Conservation (phyloP, 2,113 vertebrate species). For the Xenopus laevis region DNA sequence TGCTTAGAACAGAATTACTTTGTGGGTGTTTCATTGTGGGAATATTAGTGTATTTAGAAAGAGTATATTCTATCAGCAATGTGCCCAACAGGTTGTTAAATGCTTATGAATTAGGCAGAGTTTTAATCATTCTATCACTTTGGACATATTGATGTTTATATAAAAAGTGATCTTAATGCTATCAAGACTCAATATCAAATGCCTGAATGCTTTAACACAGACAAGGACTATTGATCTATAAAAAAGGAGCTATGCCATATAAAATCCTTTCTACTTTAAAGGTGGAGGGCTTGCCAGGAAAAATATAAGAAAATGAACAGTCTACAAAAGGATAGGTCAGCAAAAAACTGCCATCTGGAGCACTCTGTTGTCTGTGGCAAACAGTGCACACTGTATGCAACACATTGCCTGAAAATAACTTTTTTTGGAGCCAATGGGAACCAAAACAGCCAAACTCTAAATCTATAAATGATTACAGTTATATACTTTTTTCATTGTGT, state of each 20-base stretch:
- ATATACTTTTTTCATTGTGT: too few species aligned
- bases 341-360: conserved; percentile 2
- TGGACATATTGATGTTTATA: conserved; percentile 24
- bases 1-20: background rate
- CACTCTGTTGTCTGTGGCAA: too few species aligned
- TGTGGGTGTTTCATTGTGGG: conserved; percentile 16
- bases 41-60: background rate
- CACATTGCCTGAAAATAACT: too few species aligned
- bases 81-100: background rate
- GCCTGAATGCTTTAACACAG: conserved; percentile 28
- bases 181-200: conserved; percentile 36
- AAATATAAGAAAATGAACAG: conserved; percentile 9
- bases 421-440: too few species aligned
- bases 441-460: too few species aligned
- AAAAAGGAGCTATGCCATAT: conserved; percentile 17
- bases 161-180: conserved; percentile 40
- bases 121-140: background rate
- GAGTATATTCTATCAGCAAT: background rate
- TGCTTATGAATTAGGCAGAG: background rate
- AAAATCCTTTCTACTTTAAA: conserved; percentile 41
- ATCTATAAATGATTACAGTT: too few species aligned
- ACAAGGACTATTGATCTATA: conserved; percentile 39
- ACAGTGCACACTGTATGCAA: too few species aligned
- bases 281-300: conserved; percentile 41
- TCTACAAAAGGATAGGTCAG: conserved; percentile 19